Evolutionary conservation across 2,113 vertebrate genomes (phyloP).

Genomic region (Dicaeum eximium): DNA sequence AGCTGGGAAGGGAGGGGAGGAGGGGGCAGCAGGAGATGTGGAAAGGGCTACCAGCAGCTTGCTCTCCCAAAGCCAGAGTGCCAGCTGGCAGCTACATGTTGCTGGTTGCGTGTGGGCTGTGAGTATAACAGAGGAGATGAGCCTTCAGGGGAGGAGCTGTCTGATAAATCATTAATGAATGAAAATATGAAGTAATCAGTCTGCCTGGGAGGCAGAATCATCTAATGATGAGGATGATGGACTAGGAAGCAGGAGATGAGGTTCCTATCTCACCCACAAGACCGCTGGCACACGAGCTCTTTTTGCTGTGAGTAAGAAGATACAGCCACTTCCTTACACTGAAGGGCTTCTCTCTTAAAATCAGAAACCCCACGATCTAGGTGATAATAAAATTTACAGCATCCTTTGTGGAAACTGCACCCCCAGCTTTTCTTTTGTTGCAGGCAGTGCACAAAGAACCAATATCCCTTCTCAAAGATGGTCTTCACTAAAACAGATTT

Average conservation of each 20-base stretch:
- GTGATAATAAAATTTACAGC: not conserved
- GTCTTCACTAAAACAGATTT: not conserved
- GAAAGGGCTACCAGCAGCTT: not conserved
- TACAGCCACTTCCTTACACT: accelerated
- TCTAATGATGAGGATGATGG: conserved; percentile 24
- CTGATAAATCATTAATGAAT: conserved; percentile 62
- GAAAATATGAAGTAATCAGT: conserved; percentile 52
- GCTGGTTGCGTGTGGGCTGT: conserved; percentile 11
- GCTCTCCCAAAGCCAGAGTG: not conserved
- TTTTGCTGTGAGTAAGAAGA: not conserved
- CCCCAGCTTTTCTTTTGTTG: not conserved
- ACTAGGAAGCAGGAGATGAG: not conserved
- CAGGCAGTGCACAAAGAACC: not conserved
- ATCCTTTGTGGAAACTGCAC: not conserved
- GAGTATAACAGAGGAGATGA: conserved; percentile 9
- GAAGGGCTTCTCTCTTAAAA: not conserved
- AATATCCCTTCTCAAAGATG: not conserved
- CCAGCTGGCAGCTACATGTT: conserved; percentile 26
- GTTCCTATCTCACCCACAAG: not conserved
- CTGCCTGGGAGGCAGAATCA: conserved; percentile 16
- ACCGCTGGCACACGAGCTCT: not conserved
- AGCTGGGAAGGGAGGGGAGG: not conserved
- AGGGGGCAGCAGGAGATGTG: not conserved
- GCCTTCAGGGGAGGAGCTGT: conserved; percentile 46
- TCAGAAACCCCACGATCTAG: not conserved